Evolutionary conservation across 1,140 invertebrate genomes (phyloP), one percentile per base, ranked within the genome.

Genomic region (Heliconius hermathena): DNA sequence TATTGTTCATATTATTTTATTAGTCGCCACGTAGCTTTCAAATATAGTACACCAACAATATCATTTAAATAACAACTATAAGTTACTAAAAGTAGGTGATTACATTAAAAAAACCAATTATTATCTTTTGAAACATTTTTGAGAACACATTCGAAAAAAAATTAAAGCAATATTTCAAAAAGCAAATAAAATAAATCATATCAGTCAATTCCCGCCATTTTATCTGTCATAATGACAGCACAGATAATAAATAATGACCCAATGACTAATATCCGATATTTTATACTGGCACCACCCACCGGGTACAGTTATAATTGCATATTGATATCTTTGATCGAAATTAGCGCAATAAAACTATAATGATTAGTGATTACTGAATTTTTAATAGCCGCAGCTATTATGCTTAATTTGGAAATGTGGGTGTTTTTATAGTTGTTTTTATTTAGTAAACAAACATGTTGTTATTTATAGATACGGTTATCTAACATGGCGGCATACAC

Each of bases 251-350:
- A 76, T 76, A 76, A 76, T 49, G 52, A 52, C 52, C 75, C 75
- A 71, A 76, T 76, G 75, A 76, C 36, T 76, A 76, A 76, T 71
- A 76, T 76, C 75, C 75, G 66, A 76, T 76, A n/a, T 60, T 72
- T 72, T 66, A 66, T 29, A 8, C 41, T 52, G 46, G 29, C 26
- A 71, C 75, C 75, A 76, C 75, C 75, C 75, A 76, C 75, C 33
- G 66, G 36, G 60, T 52, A 76, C 75, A 71, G 75, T 76, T 76
- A 76, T 76, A 52, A 76, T 76, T 76, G 75, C 75, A 76, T 76
- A 76, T 66, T 41, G 52, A 75, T 71, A 76, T 66, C 49, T 52
- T 76, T 76, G 74, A 76, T 66, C 57, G 54, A 76, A 66, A 76
- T 76, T 76, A 76, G 36, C 66, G 60, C 29, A 70, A 76, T 71